Conservation (phyloP, 1,140 invertebrate genomes). For the Drosophila nasuta region DNA sequence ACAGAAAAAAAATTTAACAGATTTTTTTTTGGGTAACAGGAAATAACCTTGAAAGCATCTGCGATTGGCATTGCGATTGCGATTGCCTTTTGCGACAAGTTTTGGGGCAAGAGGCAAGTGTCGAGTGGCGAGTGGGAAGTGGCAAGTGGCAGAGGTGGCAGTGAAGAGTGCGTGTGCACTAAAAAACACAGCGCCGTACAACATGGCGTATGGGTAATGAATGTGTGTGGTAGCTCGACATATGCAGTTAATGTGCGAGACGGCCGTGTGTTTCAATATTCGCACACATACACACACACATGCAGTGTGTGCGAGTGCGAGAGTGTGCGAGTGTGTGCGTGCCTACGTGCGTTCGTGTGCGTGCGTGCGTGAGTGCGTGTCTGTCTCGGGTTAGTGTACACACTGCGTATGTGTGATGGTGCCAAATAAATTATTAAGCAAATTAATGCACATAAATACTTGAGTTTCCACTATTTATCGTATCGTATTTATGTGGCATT, state of each 20-base stretch:
- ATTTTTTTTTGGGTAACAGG: conserved; percentile 37
- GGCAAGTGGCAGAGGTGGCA: background rate
- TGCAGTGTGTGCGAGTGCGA: conserved; percentile 17
- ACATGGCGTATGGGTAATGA: conserved; percentile 74
- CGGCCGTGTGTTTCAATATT: conserved; percentile 41
- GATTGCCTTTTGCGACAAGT: background rate
- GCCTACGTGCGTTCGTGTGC: conserved; percentile 40
- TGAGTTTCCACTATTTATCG: conserved; percentile 6
- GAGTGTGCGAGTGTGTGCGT: background rate
- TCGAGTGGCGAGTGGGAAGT: background rate
- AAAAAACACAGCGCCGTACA: conserved; percentile 44
- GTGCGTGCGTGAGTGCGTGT: conserved; percentile 28
- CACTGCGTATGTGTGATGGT: conserved; percentile 36
- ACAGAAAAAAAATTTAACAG: conserved; percentile 48
- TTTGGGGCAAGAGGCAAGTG: background rate
- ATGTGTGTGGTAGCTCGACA: conserved; percentile 41
- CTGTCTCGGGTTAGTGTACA: conserved; percentile 4
- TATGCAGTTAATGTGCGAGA: conserved; percentile 55
- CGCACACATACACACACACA: conserved; percentile 15
- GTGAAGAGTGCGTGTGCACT: conserved; percentile 38
- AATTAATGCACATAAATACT: conserved; percentile 53
- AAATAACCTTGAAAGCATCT: conserved; percentile 70
- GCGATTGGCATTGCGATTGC: conserved; percentile 36
- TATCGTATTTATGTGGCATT: conserved; percentile 31
- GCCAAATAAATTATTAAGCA: conserved; percentile 72